Evolutionary conservation across 2,797 vertebrate species (phyloP).

Genomic region (Sebastes hubbsi): DNA sequence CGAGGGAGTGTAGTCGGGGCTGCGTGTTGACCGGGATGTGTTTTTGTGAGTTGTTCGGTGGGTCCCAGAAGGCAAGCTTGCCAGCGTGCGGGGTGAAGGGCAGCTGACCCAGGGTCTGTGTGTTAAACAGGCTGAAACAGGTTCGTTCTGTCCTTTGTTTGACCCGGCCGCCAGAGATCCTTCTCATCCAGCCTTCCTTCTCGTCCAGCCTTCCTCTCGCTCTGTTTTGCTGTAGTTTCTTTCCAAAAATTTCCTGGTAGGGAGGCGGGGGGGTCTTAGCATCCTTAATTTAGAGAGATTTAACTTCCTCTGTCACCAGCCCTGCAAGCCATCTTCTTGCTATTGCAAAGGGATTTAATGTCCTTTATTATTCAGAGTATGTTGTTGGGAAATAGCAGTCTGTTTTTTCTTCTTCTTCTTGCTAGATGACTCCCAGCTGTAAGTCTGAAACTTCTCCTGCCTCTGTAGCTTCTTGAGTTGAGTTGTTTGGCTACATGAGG

Average conservation of each 20-base stretch:
- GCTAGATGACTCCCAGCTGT: conserved; percentile 36
- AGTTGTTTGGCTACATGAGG: conserved; percentile 19
- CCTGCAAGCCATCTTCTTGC: conserved; percentile 32
- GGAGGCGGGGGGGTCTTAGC: not conserved
- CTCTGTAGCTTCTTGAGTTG: conserved; percentile 11
- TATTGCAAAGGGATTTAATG: conserved; percentile 38
- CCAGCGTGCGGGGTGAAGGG: not conserved
- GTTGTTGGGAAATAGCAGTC: conserved; percentile 20
- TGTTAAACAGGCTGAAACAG: conserved; percentile 31
- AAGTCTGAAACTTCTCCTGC: conserved; percentile 18
- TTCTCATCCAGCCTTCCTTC: not conserved
- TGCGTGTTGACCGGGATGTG: conserved; percentile 2
- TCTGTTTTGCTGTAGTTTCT: not conserved
- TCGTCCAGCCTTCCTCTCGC: not conserved
- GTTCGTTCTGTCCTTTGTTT: conserved; percentile 34
- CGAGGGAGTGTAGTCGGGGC: not conserved
- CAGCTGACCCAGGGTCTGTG: conserved; percentile 37
- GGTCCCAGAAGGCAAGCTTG: conserved; percentile 12
- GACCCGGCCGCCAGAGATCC: conserved; percentile 10
- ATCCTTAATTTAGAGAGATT: conserved; percentile 36
- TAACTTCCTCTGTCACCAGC: conserved; percentile 35
- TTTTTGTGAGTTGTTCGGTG: conserved; percentile 33
- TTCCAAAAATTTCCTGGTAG: not conserved
- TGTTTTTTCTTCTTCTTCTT: conserved; percentile 11
- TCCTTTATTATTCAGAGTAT: conserved; percentile 40